These are phyloP conservation scores for Zaprionus africanus DNA, from an alignment of 1,140 invertebrate genomes.

Conservation along the genomic window DNA sequence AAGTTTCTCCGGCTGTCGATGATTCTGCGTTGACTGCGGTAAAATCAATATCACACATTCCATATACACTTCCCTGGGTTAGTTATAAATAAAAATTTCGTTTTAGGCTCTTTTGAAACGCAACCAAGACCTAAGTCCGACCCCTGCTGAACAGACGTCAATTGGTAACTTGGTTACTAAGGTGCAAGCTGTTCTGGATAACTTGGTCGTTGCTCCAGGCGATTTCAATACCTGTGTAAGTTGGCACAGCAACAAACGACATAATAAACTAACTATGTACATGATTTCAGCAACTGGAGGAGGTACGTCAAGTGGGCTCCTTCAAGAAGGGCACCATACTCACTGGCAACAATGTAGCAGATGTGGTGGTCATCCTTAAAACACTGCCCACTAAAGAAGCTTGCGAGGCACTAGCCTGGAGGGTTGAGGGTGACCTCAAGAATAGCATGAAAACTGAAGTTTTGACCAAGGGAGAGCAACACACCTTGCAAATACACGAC, in stretches of 20 bases:
- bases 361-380: constrained; percentile 99
- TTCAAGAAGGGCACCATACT: constrained; percentile 99
- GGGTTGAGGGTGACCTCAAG: constrained; percentile 94
- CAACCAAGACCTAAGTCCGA: constrained; percentile 95
- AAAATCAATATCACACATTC: constrained; percentile 63
- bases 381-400: constrained; percentile 98
- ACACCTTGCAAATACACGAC: constrained; percentile 89
- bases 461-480: constrained; percentile 86
- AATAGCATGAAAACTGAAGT: constrained; percentile 87
- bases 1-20: constrained; percentile 92
- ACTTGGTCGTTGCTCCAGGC: constrained; percentile 95
- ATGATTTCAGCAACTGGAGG: constrained; percentile 93
- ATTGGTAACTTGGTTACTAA: constrained; percentile 97
- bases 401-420: constrained; percentile 95
- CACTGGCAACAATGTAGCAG: constrained; percentile 96
- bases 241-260: constrained; percentile 64
- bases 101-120: constrained; percentile 93
- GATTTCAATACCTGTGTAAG: constrained; percentile 98
- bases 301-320: constrained; percentile 97
- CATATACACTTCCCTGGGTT: neutral
- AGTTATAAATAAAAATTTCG: neutral
- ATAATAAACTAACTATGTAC: neutral
- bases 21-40: constrained; percentile 93
- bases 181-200: constrained; percentile 96
- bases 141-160: constrained; percentile 94